These are phyloP conservation scores for Urocyon cinereoargenteus DNA, from an alignment of 2,797 vertebrate genomes.

Conservation along the genomic window DNA sequence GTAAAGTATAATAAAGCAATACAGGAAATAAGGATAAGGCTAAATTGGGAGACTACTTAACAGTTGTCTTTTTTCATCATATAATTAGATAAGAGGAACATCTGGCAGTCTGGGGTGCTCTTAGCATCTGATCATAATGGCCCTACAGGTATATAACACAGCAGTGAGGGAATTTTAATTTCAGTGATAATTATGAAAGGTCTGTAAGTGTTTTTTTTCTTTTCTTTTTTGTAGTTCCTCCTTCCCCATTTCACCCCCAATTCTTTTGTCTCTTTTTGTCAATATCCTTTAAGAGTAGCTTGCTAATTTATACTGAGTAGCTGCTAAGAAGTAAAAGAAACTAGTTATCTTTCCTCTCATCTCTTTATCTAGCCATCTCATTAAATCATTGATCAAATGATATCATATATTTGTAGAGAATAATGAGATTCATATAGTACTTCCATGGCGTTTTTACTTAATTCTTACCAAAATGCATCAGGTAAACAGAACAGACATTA, in stretches of 20 bases:
- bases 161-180: neutral
- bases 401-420: neutral
- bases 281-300: neutral
- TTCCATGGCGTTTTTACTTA: conserved; percentile 10
- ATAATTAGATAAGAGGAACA: neutral
- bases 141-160: neutral
- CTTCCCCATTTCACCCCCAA: neutral
- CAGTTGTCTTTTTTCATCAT: neutral
- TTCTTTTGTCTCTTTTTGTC: neutral
- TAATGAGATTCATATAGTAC: neutral
- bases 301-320: neutral
- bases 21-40: neutral
- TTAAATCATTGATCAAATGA: conserved; percentile 18
- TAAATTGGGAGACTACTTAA: neutral
- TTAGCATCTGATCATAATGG: neutral
- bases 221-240: neutral
- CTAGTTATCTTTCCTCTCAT: neutral
- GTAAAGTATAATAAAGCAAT: neutral
- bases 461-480: conserved; percentile 49
- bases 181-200: conserved; percentile 27
- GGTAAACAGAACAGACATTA: neutral
- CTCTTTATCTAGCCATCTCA: neutral
- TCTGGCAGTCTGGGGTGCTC: neutral
- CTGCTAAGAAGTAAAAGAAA: neutral
- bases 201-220: neutral